These are phyloP conservation scores for Oreochromis aureus DNA, from an alignment of 2,113 vertebrate species.

Conservation along the genomic window DNA sequence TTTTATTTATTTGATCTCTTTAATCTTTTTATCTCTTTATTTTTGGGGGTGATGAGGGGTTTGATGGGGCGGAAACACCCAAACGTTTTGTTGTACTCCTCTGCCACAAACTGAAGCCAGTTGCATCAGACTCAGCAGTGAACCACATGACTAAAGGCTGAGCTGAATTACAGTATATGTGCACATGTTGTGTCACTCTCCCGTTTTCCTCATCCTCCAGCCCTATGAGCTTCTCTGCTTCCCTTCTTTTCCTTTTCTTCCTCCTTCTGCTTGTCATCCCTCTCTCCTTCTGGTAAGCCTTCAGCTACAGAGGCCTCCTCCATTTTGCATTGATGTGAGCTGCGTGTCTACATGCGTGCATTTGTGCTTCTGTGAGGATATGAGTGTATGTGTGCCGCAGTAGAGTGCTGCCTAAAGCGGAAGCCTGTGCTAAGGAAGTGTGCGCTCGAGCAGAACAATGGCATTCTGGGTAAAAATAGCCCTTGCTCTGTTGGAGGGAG, in stretches of 20 bases:
- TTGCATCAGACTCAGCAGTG: constrained; percentile 13
- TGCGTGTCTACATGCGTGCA: constrained; percentile 1
- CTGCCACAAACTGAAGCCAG: not conserved
- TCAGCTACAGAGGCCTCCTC: constrained; percentile 28
- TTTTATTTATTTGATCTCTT: not conserved
- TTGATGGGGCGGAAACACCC: not conserved
- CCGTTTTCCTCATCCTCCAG: not conserved
- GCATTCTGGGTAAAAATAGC: constrained; percentile 70
- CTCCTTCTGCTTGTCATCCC: constrained; percentile 20
- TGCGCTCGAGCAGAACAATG: constrained; percentile 60
- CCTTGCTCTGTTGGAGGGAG: constrained; percentile 26
- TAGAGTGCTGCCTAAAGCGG: constrained; percentile 50
- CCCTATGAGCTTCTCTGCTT: not conserved
- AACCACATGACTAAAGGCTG: not conserved
- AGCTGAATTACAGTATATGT: not conserved
- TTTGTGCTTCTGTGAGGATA: not conserved
- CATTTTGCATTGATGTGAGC: constrained; percentile 38
- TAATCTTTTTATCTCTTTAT: not conserved
- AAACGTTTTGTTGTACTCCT: not conserved
- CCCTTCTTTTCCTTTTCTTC: not conserved
- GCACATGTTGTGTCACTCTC: not conserved
- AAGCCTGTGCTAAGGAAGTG: constrained; percentile 40
- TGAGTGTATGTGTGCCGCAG: not conserved
- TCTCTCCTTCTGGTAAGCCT: constrained; percentile 25
- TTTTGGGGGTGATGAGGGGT: not conserved